Percentiles rank a stretch among this genome's conserved stretches.
These are phyloP conservation scores for Oryzias sinensis DNA, from an alignment of 2,797 vertebrate species.

Conservation along the genomic window DNA sequence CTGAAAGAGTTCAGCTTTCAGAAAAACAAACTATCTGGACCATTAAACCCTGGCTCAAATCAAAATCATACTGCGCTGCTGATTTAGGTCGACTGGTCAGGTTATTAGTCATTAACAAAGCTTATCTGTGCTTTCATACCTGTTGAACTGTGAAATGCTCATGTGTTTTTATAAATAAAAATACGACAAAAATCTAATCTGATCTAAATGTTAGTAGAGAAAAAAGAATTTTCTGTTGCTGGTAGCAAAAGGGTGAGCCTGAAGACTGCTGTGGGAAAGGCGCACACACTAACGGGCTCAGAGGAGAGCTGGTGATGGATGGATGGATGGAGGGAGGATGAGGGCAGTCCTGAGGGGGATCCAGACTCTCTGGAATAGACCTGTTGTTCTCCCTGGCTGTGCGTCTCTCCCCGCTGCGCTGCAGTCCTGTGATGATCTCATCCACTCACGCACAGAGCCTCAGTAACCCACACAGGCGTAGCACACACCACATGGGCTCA, in stretches of 20 bases:
- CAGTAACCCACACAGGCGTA: slow-evolving; percentile 22
- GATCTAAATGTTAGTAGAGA: too few relatives aligned
- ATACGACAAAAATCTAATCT: too few relatives aligned
- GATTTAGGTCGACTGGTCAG: too few relatives aligned
- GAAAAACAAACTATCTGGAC: too few relatives aligned
- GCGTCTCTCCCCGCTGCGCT: slow-evolving; percentile 30
- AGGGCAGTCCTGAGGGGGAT: slow-evolving; percentile 58
- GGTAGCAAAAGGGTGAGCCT: not conserved
- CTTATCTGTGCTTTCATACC: too few relatives aligned
- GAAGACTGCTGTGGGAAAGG: not conserved
- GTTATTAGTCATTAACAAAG: too few relatives aligned
- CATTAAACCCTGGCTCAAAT: too few relatives aligned
- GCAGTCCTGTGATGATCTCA: slow-evolving; percentile 54
- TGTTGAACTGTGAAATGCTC: too few relatives aligned
- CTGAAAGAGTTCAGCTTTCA: too few relatives aligned
- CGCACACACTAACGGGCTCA: slow-evolving; percentile 15
- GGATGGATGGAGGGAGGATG: slow-evolving; percentile 53
- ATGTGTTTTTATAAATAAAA: too few relatives aligned
- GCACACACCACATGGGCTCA: slow-evolving; percentile 26
- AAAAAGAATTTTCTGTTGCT: too few relatives aligned
- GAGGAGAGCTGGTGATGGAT: slow-evolving; percentile 10
- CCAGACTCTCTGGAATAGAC: slow-evolving; percentile 59
- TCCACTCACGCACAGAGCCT: slow-evolving; percentile 26
- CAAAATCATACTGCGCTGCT: too few relatives aligned
- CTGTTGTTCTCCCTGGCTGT: slow-evolving; percentile 35